A percentile compares a stretch with the other conserved stretches of the same genome.
These are phyloP conservation scores for Asteroscopus sphinx DNA, from an alignment of 2,888 invertebrate species.

Conservation along the genomic window DNA sequence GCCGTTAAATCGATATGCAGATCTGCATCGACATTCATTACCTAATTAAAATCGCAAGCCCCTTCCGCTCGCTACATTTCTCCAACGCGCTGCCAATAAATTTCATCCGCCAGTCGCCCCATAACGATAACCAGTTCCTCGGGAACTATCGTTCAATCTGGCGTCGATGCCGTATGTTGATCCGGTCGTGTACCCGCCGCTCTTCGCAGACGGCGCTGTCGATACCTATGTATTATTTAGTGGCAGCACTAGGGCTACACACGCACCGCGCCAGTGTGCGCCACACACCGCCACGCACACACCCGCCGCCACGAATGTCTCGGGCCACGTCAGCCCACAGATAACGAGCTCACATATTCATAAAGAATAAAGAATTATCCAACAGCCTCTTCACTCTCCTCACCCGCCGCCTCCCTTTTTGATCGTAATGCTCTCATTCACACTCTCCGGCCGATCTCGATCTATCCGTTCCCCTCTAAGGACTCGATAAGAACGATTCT, in stretches of 20 bases:
- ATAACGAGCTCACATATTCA: constrained; percentile 90
- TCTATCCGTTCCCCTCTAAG: constrained; percentile 87
- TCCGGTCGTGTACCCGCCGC: constrained; percentile 89
- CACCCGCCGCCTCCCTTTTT: constrained; percentile 72
- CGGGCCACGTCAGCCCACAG: constrained; percentile 81
- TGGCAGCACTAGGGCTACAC: constrained; percentile 79
- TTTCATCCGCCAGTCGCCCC: constrained; percentile 89
- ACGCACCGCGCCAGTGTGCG: constrained; percentile 61
- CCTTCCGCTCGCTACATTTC: constrained; percentile 90
- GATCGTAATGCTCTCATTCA: constrained; percentile 88
- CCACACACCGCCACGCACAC: constrained; percentile 68
- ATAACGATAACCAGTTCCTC: constrained; percentile 90
- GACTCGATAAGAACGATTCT: constrained; percentile 77
- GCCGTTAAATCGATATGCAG: constrained; percentile 88
- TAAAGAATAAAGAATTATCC: constrained; percentile 90
- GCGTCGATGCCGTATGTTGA: constrained; percentile 89
- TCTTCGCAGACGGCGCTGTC: constrained; percentile 87
- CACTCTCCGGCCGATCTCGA: constrained; percentile 86
- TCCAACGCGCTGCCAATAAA: constrained; percentile 89
- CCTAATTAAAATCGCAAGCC: constrained; percentile 90
- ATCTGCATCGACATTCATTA: constrained; percentile 90
- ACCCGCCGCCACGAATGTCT: constrained; percentile 72
- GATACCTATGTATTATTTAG: constrained; percentile 89
- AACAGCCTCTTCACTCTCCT: constrained; percentile 77
- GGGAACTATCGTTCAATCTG: constrained; percentile 90